phyloP scores from a whole-genome alignment of 1,140 invertebrate species.

The Brachystomella parvula region DNA sequence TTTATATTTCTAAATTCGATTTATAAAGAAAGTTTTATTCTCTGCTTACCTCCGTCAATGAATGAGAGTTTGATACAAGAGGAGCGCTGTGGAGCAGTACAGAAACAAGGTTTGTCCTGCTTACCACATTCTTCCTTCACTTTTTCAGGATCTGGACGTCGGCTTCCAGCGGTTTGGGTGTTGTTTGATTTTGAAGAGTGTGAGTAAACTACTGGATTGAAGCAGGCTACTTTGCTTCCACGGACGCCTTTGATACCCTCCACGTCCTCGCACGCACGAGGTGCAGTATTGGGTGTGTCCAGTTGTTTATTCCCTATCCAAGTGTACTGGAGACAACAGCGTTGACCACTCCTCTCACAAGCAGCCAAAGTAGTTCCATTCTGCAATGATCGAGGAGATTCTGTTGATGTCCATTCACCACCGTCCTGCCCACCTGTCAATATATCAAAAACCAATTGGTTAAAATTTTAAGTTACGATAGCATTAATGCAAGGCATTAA shows the following conservation, averaged over 20 bases:
- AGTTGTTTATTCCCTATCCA: neutral
- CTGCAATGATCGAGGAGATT: neutral
- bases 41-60: neutral
- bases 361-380: neutral
- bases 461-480: too few relatives aligned
- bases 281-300: neutral
- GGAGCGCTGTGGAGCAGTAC: neutral
- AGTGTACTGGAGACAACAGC: neutral
- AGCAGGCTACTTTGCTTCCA: neutral
- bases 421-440: too few relatives aligned
- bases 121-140: neutral
- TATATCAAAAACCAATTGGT: too few relatives aligned
- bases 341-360: neutral
- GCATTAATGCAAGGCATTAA: too few relatives aligned
- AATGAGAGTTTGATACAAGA: neutral
- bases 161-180: too few relatives aligned
- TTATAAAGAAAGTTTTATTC: neutral
- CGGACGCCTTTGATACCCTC: neutral
- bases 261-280: neutral
- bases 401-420: too few relatives aligned
- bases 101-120: neutral
- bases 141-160: neutral
- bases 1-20: neutral
- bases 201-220: neutral
- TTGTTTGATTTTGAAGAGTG: neutral